These are phyloP conservation scores for Noctilio leporinus DNA, from an alignment of 2,113 vertebrate species.

Conservation along the genomic window DNA sequence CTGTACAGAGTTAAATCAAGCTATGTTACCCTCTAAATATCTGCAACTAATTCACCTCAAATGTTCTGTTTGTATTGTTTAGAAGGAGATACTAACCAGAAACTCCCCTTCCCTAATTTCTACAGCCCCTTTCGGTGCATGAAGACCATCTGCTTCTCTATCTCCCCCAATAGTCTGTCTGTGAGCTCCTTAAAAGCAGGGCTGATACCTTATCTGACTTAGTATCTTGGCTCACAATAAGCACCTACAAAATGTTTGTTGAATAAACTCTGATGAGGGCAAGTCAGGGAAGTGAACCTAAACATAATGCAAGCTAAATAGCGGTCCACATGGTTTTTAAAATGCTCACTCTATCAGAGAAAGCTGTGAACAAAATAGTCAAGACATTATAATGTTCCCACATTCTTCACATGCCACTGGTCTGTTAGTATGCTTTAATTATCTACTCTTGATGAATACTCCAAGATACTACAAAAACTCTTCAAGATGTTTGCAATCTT, in stretches of 20 bases:
- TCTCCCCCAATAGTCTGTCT: not conserved
- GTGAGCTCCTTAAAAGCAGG: not conserved
- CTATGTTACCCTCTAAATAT: not conserved
- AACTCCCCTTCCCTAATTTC: not conserved
- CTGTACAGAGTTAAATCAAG: not conserved
- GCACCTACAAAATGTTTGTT: not conserved
- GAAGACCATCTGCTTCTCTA: not conserved
- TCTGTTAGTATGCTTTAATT: conserved; percentile 28
- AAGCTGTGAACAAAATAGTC: not conserved
- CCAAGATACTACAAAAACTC: conserved; percentile 40
- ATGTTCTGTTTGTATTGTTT: not conserved
- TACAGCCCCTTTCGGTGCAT: not conserved
- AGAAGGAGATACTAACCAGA: not conserved
- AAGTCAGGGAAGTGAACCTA: not conserved
- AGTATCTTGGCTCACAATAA: not conserved
- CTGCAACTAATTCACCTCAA: not conserved
- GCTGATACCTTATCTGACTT: not conserved
- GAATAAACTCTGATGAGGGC: not conserved
- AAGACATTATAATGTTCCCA: not conserved
- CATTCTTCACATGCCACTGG: conserved; percentile 43
- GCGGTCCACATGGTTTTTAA: not conserved
- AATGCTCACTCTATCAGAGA: not conserved
- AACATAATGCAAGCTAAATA: not conserved
- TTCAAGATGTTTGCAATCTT: conserved; percentile 38
- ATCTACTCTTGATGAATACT: conserved; percentile 26